Evolutionary conservation across 64 coral and sea anemone genomes (phyloP), one percentile per base, ranked within the genome.

Genomic region (Platygyra sinensis): DNA sequence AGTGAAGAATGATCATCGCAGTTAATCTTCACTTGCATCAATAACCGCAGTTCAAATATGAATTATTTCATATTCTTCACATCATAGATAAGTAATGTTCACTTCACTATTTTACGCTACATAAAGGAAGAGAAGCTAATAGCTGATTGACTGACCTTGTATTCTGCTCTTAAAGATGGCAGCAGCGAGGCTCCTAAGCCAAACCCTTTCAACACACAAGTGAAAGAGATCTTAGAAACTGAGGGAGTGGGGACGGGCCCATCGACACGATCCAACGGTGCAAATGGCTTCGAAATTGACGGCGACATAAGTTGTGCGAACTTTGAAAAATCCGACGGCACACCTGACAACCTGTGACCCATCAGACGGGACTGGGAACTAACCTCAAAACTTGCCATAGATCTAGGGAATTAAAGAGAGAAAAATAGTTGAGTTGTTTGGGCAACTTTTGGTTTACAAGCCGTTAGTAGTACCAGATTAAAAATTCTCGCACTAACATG

Each of bases 111-210:
- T 57, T 57, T 57, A 57, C 54, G 54, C 15, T 57, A 57, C 54
- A 57, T 9, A 57, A 57, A 16, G 54, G 54, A 57, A 73, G 72
- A 28, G 31, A 2, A 6, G 29, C n/a, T 73, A 32, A 73, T 0
- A 11, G 29, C n/a, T 30, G 29, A 2, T 81, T 63, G 13, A 22
- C 82, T 86, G 12, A 99, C 96, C 83, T 95, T 99, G 85, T 99
- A 99, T 19, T 94, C 96, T 64, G 94, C 94, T 74, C 91, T 93
- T 6, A 99, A 62, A 12, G 96, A 99, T 24, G 96, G 96, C 8
- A 99, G 73, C 4, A 99, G 86, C 20, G 96, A 93, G 19, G 96
- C 96, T 27, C 96, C 94, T 29, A 99, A 71, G 9, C 83, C 69
- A 62, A 99, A 99, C 6, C 96, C 96, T 80, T 93, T 87, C 24